Base-by-base conservation (phyloP, 1,140 invertebrate genomes). In the Lasioglossum albipes region DNA sequence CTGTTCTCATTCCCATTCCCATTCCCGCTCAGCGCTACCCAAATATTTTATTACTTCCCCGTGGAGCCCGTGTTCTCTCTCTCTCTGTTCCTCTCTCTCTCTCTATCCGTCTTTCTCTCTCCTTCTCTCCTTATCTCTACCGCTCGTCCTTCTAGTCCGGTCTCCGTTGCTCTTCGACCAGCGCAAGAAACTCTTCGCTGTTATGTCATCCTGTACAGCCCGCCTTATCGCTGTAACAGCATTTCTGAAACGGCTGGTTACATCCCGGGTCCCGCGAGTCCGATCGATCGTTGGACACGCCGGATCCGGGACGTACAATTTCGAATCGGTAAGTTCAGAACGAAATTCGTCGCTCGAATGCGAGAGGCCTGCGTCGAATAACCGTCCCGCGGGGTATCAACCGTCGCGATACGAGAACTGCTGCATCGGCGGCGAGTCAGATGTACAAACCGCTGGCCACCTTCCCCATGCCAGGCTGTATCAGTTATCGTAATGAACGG, bases 1-100 rank as follows among this genome's bases (percentile, higher is more conserved):
- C 89, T 90, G 90, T 91, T 91, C 82, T 82, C 80, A 88, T 89
- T 89, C 84, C 83, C 85, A 89, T 90, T 91, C 87, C 77, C 75
- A 81, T 83, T 87, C 85, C 76, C 64, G 84, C 76, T 78, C 76
- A 76, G 81, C 78, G 78, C 86, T 81, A 90, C 82, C 85, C 83
- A 90, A 89, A 89, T 90, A 89, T 91, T 89, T 89, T 86, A 87
- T 88, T 86, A 85, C 85, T 85, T 88, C 81, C 85, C 84, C 74
- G 80, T 87, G 76, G 80, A 87, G 86, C 84, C 81, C 73, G 76
- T 86, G 81, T 68, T 74, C 81, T 83, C 62, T 45, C n/a, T 20
- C 57, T 41, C 75, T 70, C 7, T 20, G 45, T 61, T 54, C 62
- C 75, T 45, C 69, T 61, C 6, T 42, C 22, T 80, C 7, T 13